Base-by-base conservation (phyloP, 2,888 invertebrate species). In the Cinara cedri region DNA sequence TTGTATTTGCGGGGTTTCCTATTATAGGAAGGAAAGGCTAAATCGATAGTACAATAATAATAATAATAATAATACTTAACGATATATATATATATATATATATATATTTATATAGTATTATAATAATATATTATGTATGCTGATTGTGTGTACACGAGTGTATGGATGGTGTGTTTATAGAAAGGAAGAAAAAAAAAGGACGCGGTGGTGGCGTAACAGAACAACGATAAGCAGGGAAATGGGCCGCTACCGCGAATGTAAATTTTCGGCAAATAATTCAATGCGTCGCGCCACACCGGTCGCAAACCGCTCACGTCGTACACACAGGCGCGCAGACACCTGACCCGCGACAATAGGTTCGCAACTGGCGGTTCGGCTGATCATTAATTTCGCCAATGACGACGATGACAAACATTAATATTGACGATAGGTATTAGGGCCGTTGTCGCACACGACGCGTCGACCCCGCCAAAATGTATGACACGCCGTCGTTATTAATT, bases 311-410 rank as follows among this genome's bases (percentile, higher is more conserved):
- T 14, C 26, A 8, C 44, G 24, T 46, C 11, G 24, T 42, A 72
- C n/a, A 46, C 19, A 42, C 34, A 3, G n/a, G 14, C 44, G 72
- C 72, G 26, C 46, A 72, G 57, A 75, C 75, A 76, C 55, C 76
- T 55, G 66, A 76, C 76, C 51, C 70, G 46, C 66, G 76, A 66
- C 55, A 76, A 66, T 66, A 34, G n/a, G 6, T 34, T 4, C 3
- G 34, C 34, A 34, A 6, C 6, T 3, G 34, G 3, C 54, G 76
- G 66, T 24, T 49, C n/a, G 74, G 24, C 21, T 54, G 66, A 76
- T 76, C 76, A 76, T 76, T 76, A 76, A 76, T 76, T 76, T 76
- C 74, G 26, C 74, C 66, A 16, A 60, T 9, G 44, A 51, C 51
- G 26, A 71, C 54, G 54, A 11, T 21, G 24, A 57, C 14, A 46